Evolutionary conservation across 2,888 invertebrate genomes (phyloP), one percentile per base, ranked within the genome.

Genomic region (Flabesymbios commensalis): DNA sequence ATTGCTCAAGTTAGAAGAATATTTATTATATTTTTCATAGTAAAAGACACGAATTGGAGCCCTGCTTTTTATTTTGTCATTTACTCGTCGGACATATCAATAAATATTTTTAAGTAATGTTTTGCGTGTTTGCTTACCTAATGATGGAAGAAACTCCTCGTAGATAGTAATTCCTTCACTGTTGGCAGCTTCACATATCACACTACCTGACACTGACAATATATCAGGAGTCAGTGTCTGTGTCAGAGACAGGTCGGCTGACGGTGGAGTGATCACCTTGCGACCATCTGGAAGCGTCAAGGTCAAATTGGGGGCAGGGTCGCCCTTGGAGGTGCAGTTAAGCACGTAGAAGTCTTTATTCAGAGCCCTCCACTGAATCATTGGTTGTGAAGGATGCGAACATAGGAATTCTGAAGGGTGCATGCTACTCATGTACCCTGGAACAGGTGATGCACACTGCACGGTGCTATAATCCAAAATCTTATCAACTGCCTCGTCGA

Each of bases 261-360:
- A 61, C 3, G 69, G 69, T 4, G 63, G 69, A 0, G 61, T 55
- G 48, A 69, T 47, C 19, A 68, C 33, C 3, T 31, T 49, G 29
- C 32, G 53, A 19, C 32, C 36, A 7, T 59, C 55, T 3, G 57
- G 58, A n/a, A 67, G 48, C 31, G 33, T 51, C 24, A 69, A 33
- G 47, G 57, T 58, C 43, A 69, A 32, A 1, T 64, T 68, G 0
- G 69, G 69, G 1, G 69, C 60, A 3, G 69, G 69, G 42, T 69
- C 69, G 3, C 56, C 63, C 7, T 28, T 17, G 5, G 67, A 58
- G 2, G 58, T 42, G 45, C 69, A 69, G 57, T 59, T 69, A 24
- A 68, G 54, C 24, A 59, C 62, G 49, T 49, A 62, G 10, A 47
- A 41, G 24, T 31, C 36, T 3, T 51, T 52, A 7, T 41, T n/a